Evolutionary conservation across 1,140 invertebrate species (phyloP).

Genomic region (Zaprionus vittiger): DNA sequence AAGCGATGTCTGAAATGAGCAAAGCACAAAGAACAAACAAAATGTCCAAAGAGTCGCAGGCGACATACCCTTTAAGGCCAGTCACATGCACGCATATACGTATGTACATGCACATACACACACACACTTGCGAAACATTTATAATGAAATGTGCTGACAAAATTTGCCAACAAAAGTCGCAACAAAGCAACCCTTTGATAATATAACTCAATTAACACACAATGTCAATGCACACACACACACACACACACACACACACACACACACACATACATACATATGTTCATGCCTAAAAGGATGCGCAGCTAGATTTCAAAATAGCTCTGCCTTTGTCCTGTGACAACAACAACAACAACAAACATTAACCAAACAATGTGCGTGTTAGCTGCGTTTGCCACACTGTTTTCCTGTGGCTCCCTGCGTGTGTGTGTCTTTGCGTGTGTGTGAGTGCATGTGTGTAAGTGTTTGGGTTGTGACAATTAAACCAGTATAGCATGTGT

Average conservation of each 20-base stretch:
- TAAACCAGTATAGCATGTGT: not conserved
- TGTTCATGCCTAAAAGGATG: not conserved
- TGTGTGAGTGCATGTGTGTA: not conserved
- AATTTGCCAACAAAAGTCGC: slow-evolving; percentile 16
- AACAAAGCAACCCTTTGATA: slow-evolving; percentile 32
- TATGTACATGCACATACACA: not conserved
- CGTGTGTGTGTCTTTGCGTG: not conserved
- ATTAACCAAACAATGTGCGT: slow-evolving; percentile 18
- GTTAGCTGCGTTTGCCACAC: not conserved
- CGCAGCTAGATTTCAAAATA: not conserved
- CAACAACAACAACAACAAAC: slow-evolving; percentile 10
- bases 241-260: not conserved
- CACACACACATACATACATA: not conserved
- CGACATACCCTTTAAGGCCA: slow-evolving; percentile 8
- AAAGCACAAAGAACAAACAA: slow-evolving; percentile 44
- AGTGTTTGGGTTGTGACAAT: not conserved
- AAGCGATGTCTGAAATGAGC: slow-evolving; percentile 33
- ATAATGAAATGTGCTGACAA: not conserved
- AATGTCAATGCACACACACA: slow-evolving; percentile 9
- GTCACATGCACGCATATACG: not conserved
- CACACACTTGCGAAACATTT: not conserved
- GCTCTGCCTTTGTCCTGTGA: slow-evolving; percentile 15
- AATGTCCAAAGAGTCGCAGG: slow-evolving; percentile 17
- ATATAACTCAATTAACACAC: slow-evolving; percentile 34
- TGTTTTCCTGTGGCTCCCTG: not conserved